Conservation (phyloP, 2,888 invertebrate species). For the Meta bourneti region DNA sequence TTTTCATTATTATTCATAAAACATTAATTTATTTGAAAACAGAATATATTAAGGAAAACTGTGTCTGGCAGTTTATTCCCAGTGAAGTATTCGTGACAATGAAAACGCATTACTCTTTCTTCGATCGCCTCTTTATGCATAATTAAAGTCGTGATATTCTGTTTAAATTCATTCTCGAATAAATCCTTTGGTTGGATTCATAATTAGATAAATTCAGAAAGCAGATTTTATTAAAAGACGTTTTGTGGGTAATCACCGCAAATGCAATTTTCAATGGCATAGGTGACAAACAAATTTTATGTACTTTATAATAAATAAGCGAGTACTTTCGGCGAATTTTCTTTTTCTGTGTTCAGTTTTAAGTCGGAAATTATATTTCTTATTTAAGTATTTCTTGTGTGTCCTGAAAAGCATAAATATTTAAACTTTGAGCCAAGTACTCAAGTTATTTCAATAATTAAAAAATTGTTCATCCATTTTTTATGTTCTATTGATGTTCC, state of each 20-base stretch:
- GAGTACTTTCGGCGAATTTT: too few species aligned
- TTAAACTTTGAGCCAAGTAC: too few species aligned
- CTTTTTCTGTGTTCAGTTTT: too few species aligned
- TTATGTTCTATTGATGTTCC: conserved; percentile 23
- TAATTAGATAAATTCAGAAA: background rate
- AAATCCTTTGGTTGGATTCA: background rate
- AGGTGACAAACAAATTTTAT: too few species aligned
- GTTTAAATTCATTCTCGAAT: background rate
- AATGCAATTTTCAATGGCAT: too few species aligned
- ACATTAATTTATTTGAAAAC: conserved; percentile 6
- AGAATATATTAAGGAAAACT: background rate
- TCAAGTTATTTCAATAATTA: too few species aligned
- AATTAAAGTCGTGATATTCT: background rate
- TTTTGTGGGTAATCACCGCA: background rate
- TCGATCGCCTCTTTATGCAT: background rate
- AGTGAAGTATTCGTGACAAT: background rate
- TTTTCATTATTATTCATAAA: conserved; percentile 36
- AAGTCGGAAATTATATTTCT: too few species aligned
- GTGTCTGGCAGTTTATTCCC: background rate
- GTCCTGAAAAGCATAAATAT: too few species aligned
- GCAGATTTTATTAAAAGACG: background rate
- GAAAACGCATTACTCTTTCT: background rate
- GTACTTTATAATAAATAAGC: too few species aligned
- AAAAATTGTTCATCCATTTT: background rate
- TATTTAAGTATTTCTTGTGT: too few species aligned